Evolutionary conservation across 2,113 vertebrate genomes (phyloP).

Genomic region (Hypocryptadius cinnamomeus): DNA sequence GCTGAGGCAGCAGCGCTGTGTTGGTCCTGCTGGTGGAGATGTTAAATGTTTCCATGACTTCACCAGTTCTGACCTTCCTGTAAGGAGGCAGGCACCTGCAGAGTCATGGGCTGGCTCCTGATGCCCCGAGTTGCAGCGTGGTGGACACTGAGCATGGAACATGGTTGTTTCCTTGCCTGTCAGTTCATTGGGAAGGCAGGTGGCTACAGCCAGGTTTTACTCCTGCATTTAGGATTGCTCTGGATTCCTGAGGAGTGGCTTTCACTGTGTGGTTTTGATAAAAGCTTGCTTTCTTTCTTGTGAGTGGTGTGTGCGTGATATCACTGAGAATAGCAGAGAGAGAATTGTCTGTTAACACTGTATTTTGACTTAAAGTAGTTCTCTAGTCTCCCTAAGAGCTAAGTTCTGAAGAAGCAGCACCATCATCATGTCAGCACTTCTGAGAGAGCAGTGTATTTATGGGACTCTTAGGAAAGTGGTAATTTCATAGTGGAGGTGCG

Average conservation of each 20-base stretch:
- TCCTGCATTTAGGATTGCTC: background rate
- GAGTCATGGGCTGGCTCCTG: background rate
- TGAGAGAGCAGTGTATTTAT: background rate
- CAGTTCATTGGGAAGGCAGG: background rate
- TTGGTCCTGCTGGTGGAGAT: background rate
- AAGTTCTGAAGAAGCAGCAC: background rate
- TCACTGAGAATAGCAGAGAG: background rate
- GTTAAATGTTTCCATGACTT: background rate
- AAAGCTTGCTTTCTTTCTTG: background rate
- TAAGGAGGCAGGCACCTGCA: background rate
- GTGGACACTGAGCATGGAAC: background rate
- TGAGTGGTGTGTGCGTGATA: rapidly evolving
- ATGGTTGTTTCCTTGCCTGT: background rate
- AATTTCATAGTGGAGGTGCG: background rate
- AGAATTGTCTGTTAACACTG: background rate
- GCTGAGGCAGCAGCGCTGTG: background rate
- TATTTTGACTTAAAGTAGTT: background rate
- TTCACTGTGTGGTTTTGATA: background rate
- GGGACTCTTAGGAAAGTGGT: background rate
- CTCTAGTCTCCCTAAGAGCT: background rate
- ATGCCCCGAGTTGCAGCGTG: rapidly evolving
- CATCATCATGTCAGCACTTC: background rate
- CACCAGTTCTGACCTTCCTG: background rate
- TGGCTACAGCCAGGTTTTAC: background rate
- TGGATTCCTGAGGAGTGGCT: background rate